Percentiles rank a stretch among this genome's conserved stretches.
Conservation (phyloP, 1,140 invertebrate genomes). For the Nomia melanderi region DNA sequence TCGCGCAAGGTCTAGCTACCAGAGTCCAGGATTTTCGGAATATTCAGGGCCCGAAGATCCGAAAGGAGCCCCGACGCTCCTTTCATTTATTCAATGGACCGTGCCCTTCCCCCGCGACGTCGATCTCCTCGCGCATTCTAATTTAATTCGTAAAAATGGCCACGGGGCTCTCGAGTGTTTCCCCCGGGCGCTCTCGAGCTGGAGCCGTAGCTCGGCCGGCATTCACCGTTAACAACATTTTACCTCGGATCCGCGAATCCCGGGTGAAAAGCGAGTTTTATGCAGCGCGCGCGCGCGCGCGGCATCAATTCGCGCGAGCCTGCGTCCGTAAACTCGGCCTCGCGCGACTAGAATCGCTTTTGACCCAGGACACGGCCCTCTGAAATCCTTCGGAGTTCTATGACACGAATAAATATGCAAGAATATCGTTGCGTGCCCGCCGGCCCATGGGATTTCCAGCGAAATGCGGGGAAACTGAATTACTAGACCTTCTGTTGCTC, state of each 20-base stretch:
- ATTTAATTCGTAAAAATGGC: slow-evolving; percentile 35
- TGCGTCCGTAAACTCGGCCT: not conserved
- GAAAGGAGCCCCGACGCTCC: slow-evolving; percentile 13
- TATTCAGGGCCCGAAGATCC: slow-evolving; percentile 15
- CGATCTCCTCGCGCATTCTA: slow-evolving; percentile 23
- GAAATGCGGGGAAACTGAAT: not conserved
- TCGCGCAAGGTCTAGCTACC: no score
- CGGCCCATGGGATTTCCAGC: not conserved
- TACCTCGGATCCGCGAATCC: not conserved
- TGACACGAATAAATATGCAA: slow-evolving; percentile 6
- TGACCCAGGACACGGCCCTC: not conserved
- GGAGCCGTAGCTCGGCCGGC: not conserved
- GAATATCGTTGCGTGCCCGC: not conserved
- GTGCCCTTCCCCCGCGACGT: slow-evolving; percentile 7
- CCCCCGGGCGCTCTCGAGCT: not conserved
- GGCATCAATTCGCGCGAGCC: not conserved
- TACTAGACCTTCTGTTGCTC: not conserved
- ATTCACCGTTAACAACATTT: slow-evolving; percentile 25
- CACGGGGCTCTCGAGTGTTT: slow-evolving; percentile 13
- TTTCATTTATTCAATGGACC: slow-evolving; percentile 38
- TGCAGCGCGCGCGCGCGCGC: not conserved
- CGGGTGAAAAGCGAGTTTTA: not conserved
- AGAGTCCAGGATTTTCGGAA: slow-evolving; percentile 2
- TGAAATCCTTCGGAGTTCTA: not conserved
- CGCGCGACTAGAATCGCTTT: slow-evolving; percentile 7